Evolutionary conservation across 2,888 invertebrate genomes (phyloP), one percentile per base, ranked within the genome.

Genomic region (Nudaria mundana): DNA sequence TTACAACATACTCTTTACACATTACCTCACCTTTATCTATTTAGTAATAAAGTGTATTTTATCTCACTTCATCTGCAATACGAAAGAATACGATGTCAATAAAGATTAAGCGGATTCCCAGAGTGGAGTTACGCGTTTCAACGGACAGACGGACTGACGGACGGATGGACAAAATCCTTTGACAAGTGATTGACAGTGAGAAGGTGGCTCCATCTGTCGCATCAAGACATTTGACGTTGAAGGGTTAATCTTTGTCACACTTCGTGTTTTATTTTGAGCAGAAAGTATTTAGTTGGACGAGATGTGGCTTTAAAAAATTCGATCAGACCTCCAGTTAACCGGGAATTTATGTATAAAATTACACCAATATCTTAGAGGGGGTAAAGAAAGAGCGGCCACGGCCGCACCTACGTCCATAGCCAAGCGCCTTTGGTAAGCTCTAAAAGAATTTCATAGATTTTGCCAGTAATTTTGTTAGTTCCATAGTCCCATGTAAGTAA

Each of bases 21-120:
- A 1, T 8, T 0, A 26, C 3, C 0, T 5, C 0, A 8, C 7
- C 30, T 13, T 32, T 52, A 43, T 30, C 0, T 0, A 3, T 2
- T 0, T 1, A 0, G 0, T 0, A 2, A 42, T 56, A 61, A 24
- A 32, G 50, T 47, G 11, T 28, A 40, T 28, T 34, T 39, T 47
- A 8, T 31, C 34, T n/a, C 31, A 16, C 12, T 48, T 20, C 16
- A 30, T 5, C 4, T 5, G 37, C 24, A 11, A 39, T 40, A 70
- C 37, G 37, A 38, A 43, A 48, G 56, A 32, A 37, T 30, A 40
- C 39, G 35, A 56, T 63, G 76, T 76, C 78, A 76, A 79, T 78
- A 76, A 74, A 75, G 78, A 77, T 77, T 79, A 78, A 71, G 66
- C 57, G 66, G 64, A 68, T 70, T 66, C 66, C 52, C 57, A 64